Base-by-base conservation (phyloP, 2,797 vertebrate genomes). In the Sebastolobus alascanus region DNA sequence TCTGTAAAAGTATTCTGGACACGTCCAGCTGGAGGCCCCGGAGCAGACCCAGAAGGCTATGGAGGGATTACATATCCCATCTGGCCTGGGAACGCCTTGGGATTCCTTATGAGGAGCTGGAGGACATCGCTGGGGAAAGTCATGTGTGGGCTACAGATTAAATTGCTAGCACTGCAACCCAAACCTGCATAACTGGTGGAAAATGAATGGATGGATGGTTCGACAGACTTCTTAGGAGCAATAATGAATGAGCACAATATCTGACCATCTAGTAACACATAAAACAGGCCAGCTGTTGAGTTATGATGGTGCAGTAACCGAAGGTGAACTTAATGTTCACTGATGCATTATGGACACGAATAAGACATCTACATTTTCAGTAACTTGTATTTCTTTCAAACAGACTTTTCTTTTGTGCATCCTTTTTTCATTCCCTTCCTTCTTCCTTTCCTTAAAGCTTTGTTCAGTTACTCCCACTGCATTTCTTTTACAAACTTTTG, bases 31-130 rank as follows among this genome's bases (percentile, higher is more conserved):
- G 43, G 63, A 83, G 67, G 78, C 60, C 83, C 65, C 31, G n/a
- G 60, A 82, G 80, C 75, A 78, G 27, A 85, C 37, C 69, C 66
- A 76, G 18, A 87, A 71, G 71, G 58, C 68, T 22, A 55, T 72
- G n/a, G 65, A 83, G 56, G 46, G 60, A 84, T 77, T 79, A 68
- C 46, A 68, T 69, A 33, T 77, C 66, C 72, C 70, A 81, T 86
- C 68, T 85, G 55, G 69, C n/a, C 65, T 43, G 54, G 13, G 63
- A 84, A 66, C 8, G 3, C 50, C 43, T 77, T 22, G n/a, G 64
- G 66, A 89, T 84, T 84, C 69, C 59, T 75, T 67, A 35, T 20
- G 18, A 63, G 38, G 22, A 73, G 60, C 52, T 75, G 50, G 64
- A 73, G 68, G 74, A 79, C 9, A 68, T 68, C 3, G 4, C 18